Percentiles rank a stretch among this genome's conserved stretches.
Conservation (phyloP, 2,113 vertebrate genomes). For the Rattus rattus region DNA sequence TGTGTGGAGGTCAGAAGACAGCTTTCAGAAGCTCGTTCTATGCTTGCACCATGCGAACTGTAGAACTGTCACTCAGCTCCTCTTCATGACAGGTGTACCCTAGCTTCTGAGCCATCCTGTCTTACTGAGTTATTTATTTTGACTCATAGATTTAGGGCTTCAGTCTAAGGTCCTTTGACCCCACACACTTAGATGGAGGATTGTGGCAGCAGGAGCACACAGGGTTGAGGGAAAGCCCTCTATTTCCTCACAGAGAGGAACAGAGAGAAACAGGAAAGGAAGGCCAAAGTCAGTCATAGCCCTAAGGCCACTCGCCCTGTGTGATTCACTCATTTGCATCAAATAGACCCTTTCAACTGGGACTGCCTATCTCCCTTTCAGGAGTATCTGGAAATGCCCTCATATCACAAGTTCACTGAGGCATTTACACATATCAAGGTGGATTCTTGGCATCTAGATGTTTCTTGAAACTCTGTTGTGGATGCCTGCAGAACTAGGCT, state of each 20-base stretch:
- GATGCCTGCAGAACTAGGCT: not conserved
- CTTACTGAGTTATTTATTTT: not conserved
- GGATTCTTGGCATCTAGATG: not conserved
- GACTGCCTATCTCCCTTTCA: not conserved
- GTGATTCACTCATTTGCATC: too few relatives aligned
- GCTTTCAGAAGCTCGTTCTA: not conserved
- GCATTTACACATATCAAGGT: not conserved
- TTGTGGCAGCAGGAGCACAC: not conserved
- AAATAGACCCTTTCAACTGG: not conserved
- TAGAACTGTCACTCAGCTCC: not conserved
- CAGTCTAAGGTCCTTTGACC: not conserved
- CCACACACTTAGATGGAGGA: not conserved
- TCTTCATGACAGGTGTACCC: too few relatives aligned
- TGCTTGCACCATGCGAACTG: not conserved
- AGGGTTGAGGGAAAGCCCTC: not conserved
- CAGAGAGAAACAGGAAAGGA: not conserved
- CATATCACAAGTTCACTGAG: not conserved
- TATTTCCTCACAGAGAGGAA: not conserved
- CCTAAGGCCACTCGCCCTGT: too few relatives aligned
- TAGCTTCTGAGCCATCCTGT: not conserved
- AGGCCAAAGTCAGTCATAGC: not conserved
- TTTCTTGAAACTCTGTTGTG: not conserved
- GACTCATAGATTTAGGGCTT: not conserved
- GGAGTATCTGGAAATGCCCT: not conserved
- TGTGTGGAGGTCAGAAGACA: not conserved